Base-by-base conservation (phyloP, 2,113 vertebrate genomes). In the Ceratotherium simum region DNA sequence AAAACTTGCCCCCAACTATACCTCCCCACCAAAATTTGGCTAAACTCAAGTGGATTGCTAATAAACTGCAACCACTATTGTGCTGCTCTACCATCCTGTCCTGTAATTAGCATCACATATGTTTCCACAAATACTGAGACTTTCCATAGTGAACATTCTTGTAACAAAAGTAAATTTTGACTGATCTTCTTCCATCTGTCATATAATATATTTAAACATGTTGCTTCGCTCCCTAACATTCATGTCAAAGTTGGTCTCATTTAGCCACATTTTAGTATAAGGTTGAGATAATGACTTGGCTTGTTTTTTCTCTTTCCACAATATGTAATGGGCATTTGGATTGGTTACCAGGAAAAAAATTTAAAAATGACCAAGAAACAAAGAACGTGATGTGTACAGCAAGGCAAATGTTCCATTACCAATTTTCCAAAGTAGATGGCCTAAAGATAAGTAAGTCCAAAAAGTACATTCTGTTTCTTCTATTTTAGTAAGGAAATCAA, bases 191-290 rank as follows among this genome's bases (percentile, higher is more conserved):
- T 54, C 81, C 70, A 65, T 87, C 54, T 91, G 48, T 75, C 82
- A 89, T 46, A 56, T 79, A 12, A 42, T 51, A 90, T 27, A 81
- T 69, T 90, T 86, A 94, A 81, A n/a, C 18, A 81, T 81, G 18
- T 94, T 73, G 33, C 23, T 94, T 89, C n/a, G 8, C 75, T 90
- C 54, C 54, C 48, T 95, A 89, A 76, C n/a, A 84, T 89, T 89
- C 65, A 82, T 82, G 69, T 75, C 64, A 84, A 73, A 67, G 10
- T 91, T 89, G 29, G 21, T 84, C 25, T 88, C 58, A 23, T 29
- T 93, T 83, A 91, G 33, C 10, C 95, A 69, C 16, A 54, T 56
- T 94, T 91, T 83, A 27, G 56, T 60, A 48, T 36, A 39, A 67
- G 51, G 18, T 56, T 48, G 56, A 84, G 58, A 23, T 88, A 80